Conservation (phyloP, 2,888 invertebrate species). For the Xestia xanthographa region DNA sequence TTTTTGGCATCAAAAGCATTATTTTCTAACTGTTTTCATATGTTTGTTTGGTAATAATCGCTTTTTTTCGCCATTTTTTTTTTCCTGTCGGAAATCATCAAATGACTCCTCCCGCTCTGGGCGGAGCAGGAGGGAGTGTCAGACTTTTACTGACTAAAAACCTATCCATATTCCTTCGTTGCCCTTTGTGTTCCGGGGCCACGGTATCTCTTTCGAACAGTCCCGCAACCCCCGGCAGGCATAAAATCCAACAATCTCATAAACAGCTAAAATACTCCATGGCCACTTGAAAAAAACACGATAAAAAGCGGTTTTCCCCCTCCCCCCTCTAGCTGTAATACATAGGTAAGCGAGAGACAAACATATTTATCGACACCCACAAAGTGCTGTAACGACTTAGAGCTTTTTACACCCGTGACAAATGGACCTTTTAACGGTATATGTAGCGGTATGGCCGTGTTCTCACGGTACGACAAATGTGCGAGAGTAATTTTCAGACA, state of each 20-base stretch:
- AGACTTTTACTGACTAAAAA: too few relatives aligned
- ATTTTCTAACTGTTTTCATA: not conserved
- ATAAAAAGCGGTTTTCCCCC: slow-evolving; percentile 25
- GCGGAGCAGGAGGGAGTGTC: too few relatives aligned
- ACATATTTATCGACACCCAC: slow-evolving; percentile 65
- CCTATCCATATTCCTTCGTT: too few relatives aligned
- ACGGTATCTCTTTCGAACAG: too few relatives aligned
- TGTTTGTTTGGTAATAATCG: too few relatives aligned
- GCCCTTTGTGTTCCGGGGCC: too few relatives aligned
- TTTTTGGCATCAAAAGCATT: not conserved
- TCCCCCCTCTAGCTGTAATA: slow-evolving; percentile 10
- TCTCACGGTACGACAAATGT: slow-evolving; percentile 26
- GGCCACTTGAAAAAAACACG: slow-evolving; percentile 29
- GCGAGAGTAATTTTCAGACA: slow-evolving; percentile 20
- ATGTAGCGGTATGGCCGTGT: slow-evolving; percentile 32
- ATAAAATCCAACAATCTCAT: not conserved
- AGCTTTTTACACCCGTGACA: slow-evolving; percentile 64
- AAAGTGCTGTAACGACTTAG: slow-evolving; percentile 57
- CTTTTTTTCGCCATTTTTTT: too few relatives aligned
- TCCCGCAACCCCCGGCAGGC: too few relatives aligned
- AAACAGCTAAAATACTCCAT: slow-evolving; percentile 9
- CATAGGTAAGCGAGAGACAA: slow-evolving; percentile 49
- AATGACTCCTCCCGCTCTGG: too few relatives aligned
- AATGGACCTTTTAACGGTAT: slow-evolving; percentile 68
- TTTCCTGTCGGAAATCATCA: too few relatives aligned